Conservation (phyloP, 1,140 invertebrate species). For the Ganaspis sp. region DNA sequence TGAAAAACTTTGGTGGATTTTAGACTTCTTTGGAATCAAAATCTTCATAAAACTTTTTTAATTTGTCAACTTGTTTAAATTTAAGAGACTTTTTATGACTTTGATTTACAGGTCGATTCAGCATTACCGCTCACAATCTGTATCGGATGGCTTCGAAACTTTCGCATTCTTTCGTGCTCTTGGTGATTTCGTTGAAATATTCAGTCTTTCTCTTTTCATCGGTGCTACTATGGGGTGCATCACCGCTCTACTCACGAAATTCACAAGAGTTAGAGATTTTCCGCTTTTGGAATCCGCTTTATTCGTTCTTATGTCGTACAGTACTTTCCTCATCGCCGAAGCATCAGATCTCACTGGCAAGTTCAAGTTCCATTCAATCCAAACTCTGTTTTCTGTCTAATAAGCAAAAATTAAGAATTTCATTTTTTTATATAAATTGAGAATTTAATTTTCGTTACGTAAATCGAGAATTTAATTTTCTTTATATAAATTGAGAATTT, state of each 20-base stretch:
- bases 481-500: too few species aligned
- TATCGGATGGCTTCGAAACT: slow-evolving; percentile 88
- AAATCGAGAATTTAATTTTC: too few species aligned
- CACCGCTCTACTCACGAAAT: slow-evolving; percentile 97
- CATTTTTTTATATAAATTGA: slow-evolving; percentile 30
- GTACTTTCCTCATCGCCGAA: slow-evolving; percentile 97
- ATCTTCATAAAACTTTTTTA: too few species aligned
- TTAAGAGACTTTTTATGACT: slow-evolving; percentile 28
- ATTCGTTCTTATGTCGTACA: slow-evolving; percentile 98
- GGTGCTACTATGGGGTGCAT: slow-evolving; percentile 94
- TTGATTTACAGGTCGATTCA: slow-evolving; percentile 87
- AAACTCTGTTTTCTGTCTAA: slow-evolving; percentile 29
- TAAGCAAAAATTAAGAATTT: too few species aligned
- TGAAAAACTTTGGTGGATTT: too few species aligned
- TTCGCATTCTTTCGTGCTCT: slow-evolving; percentile 92
- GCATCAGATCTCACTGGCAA: slow-evolving; percentile 94
- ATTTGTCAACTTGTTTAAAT: too few species aligned
- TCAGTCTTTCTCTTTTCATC: slow-evolving; percentile 92
- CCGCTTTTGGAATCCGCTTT: slow-evolving; percentile 96
- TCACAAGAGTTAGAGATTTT: slow-evolving; percentile 94
- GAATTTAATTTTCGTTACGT: too few species aligned
- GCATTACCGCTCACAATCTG: slow-evolving; percentile 88
- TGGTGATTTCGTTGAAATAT: slow-evolving; percentile 94
- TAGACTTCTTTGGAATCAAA: too few species aligned
- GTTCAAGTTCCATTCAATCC: slow-evolving; percentile 35